Percentiles rank a stretch among this genome's conserved stretches.
phyloP scores from a whole-genome alignment of 2,113 vertebrate genomes.

The Scomber colias region DNA sequence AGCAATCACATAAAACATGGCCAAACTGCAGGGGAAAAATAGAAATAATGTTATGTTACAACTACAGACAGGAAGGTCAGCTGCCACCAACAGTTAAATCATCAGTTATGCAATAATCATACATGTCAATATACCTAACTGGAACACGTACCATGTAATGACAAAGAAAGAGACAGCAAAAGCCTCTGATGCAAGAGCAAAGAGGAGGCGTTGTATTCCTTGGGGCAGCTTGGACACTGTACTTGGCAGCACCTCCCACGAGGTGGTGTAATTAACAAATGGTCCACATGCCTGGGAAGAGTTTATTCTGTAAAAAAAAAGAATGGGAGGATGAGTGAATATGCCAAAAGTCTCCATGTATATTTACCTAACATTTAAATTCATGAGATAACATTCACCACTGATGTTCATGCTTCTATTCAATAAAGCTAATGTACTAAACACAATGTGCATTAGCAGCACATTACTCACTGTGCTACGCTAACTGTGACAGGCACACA shows the following conservation, averaged over 20 bases:
- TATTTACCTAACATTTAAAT: neutral
- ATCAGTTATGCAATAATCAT: neutral
- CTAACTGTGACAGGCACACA: constrained; percentile 89
- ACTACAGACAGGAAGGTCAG: neutral
- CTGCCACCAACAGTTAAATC: neutral
- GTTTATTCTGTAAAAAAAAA: constrained; percentile 84
- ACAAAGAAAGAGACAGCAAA: constrained; percentile 94
- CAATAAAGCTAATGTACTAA: neutral
- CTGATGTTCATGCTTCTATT: neutral
- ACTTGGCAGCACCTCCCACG: constrained; percentile 88
- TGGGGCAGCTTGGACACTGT: constrained; percentile 80
- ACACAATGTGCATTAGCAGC: neutral
- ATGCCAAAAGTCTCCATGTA: neutral
- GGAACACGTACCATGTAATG: constrained; percentile 88
- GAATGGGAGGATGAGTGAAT: neutral
- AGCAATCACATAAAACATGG: constrained; percentile 95
- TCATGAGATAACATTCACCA: neutral
- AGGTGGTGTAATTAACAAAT: constrained; percentile 88
- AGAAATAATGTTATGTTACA: neutral
- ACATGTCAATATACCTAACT: neutral
- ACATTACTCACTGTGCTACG: constrained; percentile 88
- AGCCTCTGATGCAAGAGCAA: constrained; percentile 88
- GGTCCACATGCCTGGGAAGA: constrained; percentile 94
- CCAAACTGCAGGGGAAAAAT: constrained; percentile 83
- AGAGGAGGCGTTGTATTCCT: constrained; percentile 77